Evolutionary conservation across 2,113 vertebrate species (phyloP), one percentile per base, ranked within the genome.

Genomic region (Nannospalax galili): DNA sequence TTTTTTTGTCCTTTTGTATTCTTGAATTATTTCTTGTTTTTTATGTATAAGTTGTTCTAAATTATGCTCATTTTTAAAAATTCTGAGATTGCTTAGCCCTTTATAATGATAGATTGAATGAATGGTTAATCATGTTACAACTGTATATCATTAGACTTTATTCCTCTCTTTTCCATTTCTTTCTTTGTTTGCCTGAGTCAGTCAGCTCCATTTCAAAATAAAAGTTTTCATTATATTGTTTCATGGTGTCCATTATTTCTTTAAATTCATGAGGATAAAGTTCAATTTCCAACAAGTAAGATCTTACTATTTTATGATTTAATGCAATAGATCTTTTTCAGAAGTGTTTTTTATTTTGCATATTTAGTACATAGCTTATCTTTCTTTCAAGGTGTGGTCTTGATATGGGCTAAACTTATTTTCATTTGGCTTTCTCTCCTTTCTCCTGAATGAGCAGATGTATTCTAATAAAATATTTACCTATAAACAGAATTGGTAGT

Each of bases 11-110:
- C 2, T n/a, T 78, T 52, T 81, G 17, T 67, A 37, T 30, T 81
- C 67, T 70, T 92, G 40, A 93, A 74, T 93, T 74, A 62, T 64
- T 95, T 91, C 56, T 93, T 52, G n/a, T n/a, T n/a, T n/a, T n/a
- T n/a, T n/a, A n/a, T n/a, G n/a, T n/a, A n/a, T n/a, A n/a, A n/a
- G n/a, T n/a, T n/a, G n/a, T n/a, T n/a, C n/a, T n/a, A n/a, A n/a
- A n/a, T n/a, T n/a, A n/a, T n/a, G n/a, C n/a, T n/a, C n/a, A n/a
- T n/a, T n/a, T n/a, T n/a, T n/a, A 52, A 52, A 52, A 52, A 52
- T 52, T 58, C 7, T 62, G 52, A 45, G 6, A 73, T 75, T 75
- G 6, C 58, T 65, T 82, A 69, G 20, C 30, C 74, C 28, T 92
- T 84, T 52, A 56, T 85, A 69, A 72, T 85, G 24, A 48, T 48